phyloP scores from a whole-genome alignment of 2,113 vertebrate species.

The Pyxicephalus adspersus region DNA sequence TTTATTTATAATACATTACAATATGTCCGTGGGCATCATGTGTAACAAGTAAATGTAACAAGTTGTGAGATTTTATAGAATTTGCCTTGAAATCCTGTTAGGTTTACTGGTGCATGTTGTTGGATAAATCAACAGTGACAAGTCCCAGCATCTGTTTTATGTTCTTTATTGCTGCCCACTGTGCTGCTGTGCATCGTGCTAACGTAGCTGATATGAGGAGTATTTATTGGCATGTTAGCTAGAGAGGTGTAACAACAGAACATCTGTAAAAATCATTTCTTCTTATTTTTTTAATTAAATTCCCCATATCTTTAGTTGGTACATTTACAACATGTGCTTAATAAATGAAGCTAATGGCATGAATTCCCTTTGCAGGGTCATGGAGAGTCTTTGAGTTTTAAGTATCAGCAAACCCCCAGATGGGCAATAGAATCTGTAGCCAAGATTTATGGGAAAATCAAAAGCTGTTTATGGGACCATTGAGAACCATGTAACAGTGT shows the following conservation, averaged over 20 bases:
- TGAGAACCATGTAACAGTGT: background rate
- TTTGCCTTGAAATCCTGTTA: slow-evolving; percentile 1
- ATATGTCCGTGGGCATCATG: background rate
- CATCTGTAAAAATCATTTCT: no score
- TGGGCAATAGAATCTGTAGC: slow-evolving; percentile 1
- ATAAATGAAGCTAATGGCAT: background rate
- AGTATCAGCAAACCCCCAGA: background rate
- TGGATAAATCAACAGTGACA: slow-evolving; percentile 64
- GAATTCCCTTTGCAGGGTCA: background rate
- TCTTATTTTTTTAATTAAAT: background rate
- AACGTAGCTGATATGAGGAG: slow-evolving; percentile 3
- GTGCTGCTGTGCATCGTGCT: slow-evolving; percentile 57
- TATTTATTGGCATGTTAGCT: slow-evolving; percentile 23
- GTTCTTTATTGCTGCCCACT: slow-evolving; percentile 57
- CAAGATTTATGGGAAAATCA: background rate
- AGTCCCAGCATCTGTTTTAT: slow-evolving; percentile 64
- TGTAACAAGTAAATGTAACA: background rate
- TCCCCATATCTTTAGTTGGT: background rate
- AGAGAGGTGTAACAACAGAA: background rate
- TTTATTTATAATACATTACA: background rate
- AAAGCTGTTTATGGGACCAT: background rate
- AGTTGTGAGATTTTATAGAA: background rate
- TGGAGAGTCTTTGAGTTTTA: background rate
- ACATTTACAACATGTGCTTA: background rate
- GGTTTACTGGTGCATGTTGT: slow-evolving; percentile 57